Evolutionary conservation across 2,888 invertebrate genomes (phyloP), one percentile per base, ranked within the genome.

Genomic region (Lysandra bellargus): DNA sequence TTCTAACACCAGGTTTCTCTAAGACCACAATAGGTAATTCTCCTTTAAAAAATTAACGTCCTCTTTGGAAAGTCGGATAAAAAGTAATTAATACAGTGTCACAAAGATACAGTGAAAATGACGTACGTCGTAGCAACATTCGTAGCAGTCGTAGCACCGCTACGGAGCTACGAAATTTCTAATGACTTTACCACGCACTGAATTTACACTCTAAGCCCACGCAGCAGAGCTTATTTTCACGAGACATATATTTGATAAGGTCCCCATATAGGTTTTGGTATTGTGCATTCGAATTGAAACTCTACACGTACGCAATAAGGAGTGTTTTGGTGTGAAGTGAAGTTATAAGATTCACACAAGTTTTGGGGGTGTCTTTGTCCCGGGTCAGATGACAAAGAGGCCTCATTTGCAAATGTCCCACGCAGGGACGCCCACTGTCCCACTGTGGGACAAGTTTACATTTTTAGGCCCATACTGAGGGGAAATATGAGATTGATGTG

Each of bases 391-490:
- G 90, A 91, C 89, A 91, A 90, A 91, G 86, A 87, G 86, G 84
- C 80, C 83, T 87, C 89, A 88, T 90, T 90, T 89, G 86, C 86
- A 88, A 89, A 86, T 89, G 89, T 89, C 89, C 83, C 73, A 33
- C n/a, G 80, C 77, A 81, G 81, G 79, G 76, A 84, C 87, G 84
- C 87, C 87, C 80, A 79, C 79, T 75, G 60, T 79, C 60, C 74
- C 37, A 61, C 61, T 75, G 61, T 23, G 49, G 30, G 6, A 76
- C 53, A 57, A 76, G 76, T 57, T 76, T 57, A 33, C 76, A 76
- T 76, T 57, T 76, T 76, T 76, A 12, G 69, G 33, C 33, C 17
- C 69, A 69, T 33, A 69, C 14, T 37, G 17, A 33, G 69, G 33
- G 33, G 69, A 69, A 33, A 69, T 33, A 53, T 23, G 76, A 49